phyloP scores from a whole-genome alignment of 2,888 invertebrate genomes.

The Cosmia pyralina region DNA sequence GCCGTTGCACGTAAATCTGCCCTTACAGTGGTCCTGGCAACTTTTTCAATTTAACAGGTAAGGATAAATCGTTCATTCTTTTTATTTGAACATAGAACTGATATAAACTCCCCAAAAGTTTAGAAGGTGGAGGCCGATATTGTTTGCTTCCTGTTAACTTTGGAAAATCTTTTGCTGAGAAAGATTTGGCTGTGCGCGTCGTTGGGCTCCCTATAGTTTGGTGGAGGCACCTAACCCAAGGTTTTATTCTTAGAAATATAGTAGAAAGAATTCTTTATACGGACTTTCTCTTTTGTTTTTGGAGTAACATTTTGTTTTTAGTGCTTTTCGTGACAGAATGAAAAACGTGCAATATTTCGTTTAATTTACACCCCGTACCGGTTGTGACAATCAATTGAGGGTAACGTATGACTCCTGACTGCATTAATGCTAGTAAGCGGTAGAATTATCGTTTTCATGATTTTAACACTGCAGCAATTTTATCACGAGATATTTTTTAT shows the following conservation, averaged over 20 bases:
- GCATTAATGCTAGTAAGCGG: neutral
- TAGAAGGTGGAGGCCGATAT: conserved; percentile 77
- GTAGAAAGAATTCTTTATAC: conserved; percentile 15
- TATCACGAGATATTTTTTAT: neutral
- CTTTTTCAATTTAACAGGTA: conserved; percentile 91
- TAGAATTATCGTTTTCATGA: neutral
- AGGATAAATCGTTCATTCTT: conserved; percentile 90
- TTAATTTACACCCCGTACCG: neutral
- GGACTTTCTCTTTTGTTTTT: conserved; percentile 13
- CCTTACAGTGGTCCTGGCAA: conserved; percentile 87
- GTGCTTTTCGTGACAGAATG: neutral
- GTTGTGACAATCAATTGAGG: conserved; percentile 25
- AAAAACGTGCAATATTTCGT: neutral
- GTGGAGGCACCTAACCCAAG: conserved; percentile 35
- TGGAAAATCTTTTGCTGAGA: conserved; percentile 77
- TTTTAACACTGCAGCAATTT: conserved; percentile 6
- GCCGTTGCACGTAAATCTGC: conserved; percentile 88
- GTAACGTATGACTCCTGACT: conserved; percentile 15
- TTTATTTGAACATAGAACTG: conserved; percentile 89
- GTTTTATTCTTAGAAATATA: conserved; percentile 43
- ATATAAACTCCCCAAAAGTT: conserved; percentile 87
- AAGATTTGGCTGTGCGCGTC: conserved; percentile 64
- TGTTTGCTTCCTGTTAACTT: conserved; percentile 83
- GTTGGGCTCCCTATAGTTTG: conserved; percentile 54
- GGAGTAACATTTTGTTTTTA: neutral